Evolutionary conservation across 1,140 invertebrate species (phyloP), one percentile per base, ranked within the genome.

Genomic region (Brachionus paranguensis): DNA sequence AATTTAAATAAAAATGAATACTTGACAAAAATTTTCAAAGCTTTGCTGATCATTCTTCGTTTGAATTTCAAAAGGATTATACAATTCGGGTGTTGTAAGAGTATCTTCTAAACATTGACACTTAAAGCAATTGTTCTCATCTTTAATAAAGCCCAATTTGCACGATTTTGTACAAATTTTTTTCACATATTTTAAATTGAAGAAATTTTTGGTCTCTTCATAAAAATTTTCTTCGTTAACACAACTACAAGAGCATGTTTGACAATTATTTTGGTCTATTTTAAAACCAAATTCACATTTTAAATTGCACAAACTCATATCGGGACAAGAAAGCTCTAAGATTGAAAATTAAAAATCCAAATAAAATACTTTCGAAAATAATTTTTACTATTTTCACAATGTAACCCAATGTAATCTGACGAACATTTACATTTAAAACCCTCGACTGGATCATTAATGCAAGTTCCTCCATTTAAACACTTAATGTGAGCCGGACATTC

Each of bases 101-200:
- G 20, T 60, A 81, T 81, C 78, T 60, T 64, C 53, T 17, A 81
- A 27, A 64, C 78, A 81, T 81, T 81, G 24, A 81, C 78, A 81
- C 17, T 64, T 64, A 14, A 64, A 81, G 24, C 78, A 81, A 64
- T 68, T 64, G 14, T 79, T 27, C 14, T 55, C 78, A 53, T 79
- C 78, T 27, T 79, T 79, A 17, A 20, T 14, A 53, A 37, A 79
- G 12, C 78, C 78, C 11, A 79, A 12, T 79, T 37, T 55, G 20
- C 78, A 79, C 3, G 78, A 41, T 41, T 79, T 79, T 14, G 45
- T 11, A n/a, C 78, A 79, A 29, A 60, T 53, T 20, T 79, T 55
- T 53, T 24, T 79, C 8, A 5, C 41, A 33, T 79, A 14, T n/a
- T 79, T 79, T 17, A 8, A 37, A 14, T 79, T 79, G 37, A 53